A percentile compares a stretch with the other conserved stretches of the same genome.
phyloP scores from a whole-genome alignment of 37 sponge, comb jelly and placozoan species.

The Diacarnus erythraeanus region DNA sequence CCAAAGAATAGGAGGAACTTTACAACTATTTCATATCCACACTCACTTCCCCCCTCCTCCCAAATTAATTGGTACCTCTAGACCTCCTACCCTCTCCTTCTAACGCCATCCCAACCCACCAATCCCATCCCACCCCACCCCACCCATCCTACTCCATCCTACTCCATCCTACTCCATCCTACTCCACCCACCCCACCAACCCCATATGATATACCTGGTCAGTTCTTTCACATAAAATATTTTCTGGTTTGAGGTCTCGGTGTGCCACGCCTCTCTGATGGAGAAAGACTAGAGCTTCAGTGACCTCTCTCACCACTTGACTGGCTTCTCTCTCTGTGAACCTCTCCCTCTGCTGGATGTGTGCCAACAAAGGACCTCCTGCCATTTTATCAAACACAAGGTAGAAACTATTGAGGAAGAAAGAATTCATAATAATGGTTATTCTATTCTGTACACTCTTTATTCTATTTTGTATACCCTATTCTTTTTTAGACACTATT shows the following conservation, averaged over 20 bases:
- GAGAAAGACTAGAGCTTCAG: conserved; percentile 70
- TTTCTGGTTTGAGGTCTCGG: conserved; percentile 87
- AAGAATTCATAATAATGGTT: no score
- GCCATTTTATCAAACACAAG: conserved; percentile 69
- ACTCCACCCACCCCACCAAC: not conserved
- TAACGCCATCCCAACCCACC: not conserved
- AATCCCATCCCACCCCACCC: not conserved
- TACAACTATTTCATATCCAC: not conserved
- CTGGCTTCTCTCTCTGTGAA: conserved; percentile 85
- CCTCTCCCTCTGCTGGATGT: conserved; percentile 64
- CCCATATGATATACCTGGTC: conserved; percentile 41
- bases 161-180: not conserved
- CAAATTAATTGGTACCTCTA: not conserved
- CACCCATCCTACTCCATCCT: no score
- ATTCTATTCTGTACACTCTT: no score
- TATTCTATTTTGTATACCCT: no score
- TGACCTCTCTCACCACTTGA: conserved; percentile 59
- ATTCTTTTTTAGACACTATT: no score
- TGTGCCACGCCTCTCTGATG: conserved; percentile 83
- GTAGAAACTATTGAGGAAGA: conserved; percentile 26
- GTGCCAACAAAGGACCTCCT: conserved; percentile 72
- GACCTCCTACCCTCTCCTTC: not conserved
- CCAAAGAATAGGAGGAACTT: no score
- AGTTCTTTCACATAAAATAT: conserved; percentile 70
- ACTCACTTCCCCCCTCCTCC: not conserved